Base-by-base conservation (phyloP, 2,797 vertebrate genomes). In the Phataginus tetradactyla region DNA sequence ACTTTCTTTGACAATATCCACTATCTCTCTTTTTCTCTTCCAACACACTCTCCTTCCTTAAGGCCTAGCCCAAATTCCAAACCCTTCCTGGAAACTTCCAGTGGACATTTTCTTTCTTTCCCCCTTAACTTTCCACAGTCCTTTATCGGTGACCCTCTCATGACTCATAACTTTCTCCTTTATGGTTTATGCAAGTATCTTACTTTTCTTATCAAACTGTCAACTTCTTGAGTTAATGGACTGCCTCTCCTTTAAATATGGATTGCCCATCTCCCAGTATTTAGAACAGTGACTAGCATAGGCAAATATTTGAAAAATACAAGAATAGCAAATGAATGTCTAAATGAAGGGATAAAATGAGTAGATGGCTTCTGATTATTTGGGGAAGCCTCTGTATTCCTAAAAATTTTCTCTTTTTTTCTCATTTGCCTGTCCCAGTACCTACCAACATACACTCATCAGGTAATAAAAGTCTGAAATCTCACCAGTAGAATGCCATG, bases 131-230 rank as follows among this genome's bases (percentile, higher is more conserved):
- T 89, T 55, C 61, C 85, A 32, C 72, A 27, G 7, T 55, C 34
- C 21, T 90, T 85, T 64, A 81, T 94, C 95, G 71, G 49, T 29
- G 63, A 79, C 80, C 94, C n/a, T 75, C n/a, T 39, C 37, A 71
- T 94, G 88, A 96, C 69, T 90, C 66, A 94, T 17, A 80, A 32
- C 4, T 59, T 87, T 69, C 68, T 84, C 34, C 75, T 90, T 92
- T 83, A 86, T 37, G 74, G 32, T 57, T 49, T 15, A 9, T 83
- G 64, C 83, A 87, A 89, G 6, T 37, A 34, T 55, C 69, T 92
- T 39, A 77, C 45, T 96, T 96, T 94, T 42, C 92, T 97, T 94
- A 95, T 83, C 91, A 55, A 39, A 34, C 71, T 75, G n/a, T 86
- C 32, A 17, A 55, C 71, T 71, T 91, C 61, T 84, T 53, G 14